Evolutionary conservation across 1,140 invertebrate species (phyloP), one percentile per base, ranked within the genome.

Genomic region (Tetragonula clypearis): DNA sequence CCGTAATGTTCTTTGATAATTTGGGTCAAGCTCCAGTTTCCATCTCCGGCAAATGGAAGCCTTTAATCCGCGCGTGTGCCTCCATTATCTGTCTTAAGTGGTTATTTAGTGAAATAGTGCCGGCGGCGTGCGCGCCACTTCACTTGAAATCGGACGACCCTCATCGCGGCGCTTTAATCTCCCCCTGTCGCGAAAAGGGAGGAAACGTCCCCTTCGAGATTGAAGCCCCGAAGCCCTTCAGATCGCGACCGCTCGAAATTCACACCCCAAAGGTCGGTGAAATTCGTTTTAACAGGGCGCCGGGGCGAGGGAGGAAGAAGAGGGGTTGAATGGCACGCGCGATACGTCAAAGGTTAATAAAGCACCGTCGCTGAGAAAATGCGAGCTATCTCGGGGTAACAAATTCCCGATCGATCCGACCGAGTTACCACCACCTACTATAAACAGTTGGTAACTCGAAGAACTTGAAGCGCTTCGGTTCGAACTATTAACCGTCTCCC

Each of bases 1-100:
- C n/a, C n/a, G 65, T 83, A 66, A 83, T 41, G 82, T 69, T 78
- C 82, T 78, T 83, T 69, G 74, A 83, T 76, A 66, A 83, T 77
- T 58, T 55, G 35, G 82, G 74, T 79, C 82, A 68, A 66, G 53
- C 62, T 41, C 8, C 66, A 73, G 56, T 80, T 79, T 23, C 26
- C 21, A 9, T 4, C 21, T 12, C 14, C 6, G 26, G 23, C 55
- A 9, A 73, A 60, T 30, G 56, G 17, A 21, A 6, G 21, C 26
- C 49, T 60, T 71, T 78, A 23, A 69, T 78, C 65, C 74, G 21
- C 80, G 80, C 58, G 49, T 75, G 58, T 74, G 71, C 41, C 35
- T 72, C 79, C 68, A 60, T 60, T 60, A 75, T 82, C 17, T 12
- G 72, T 26, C 62, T 77, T 71, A 49, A 79, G 75, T 60, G 75